phyloP scores from a whole-genome alignment of 30 jellyfish, hydroid and myxozoan species.

The Hydractinia symbiolongicarpus region DNA sequence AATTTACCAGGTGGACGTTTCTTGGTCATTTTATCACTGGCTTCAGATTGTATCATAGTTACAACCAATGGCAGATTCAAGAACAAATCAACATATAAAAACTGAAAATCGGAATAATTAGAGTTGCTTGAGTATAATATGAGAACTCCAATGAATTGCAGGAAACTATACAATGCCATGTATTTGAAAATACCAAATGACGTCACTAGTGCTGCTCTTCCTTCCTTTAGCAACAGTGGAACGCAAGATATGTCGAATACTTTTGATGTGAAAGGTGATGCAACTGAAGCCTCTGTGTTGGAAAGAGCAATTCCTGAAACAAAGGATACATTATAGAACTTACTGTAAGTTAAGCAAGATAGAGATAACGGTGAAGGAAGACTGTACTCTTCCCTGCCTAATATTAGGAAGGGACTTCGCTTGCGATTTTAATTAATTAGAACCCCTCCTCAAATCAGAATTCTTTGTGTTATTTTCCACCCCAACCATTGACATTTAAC shows the following conservation, averaged over 20 bases:
- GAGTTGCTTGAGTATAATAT: conserved; percentile 27
- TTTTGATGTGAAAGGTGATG: conserved; percentile 57
- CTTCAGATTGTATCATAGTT: conserved; percentile 27
- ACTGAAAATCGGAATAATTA: conserved; percentile 27
- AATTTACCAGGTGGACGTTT: conserved; percentile 51
- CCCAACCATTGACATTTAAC: no score
- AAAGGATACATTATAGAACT: neutral
- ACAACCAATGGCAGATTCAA: conserved; percentile 29
- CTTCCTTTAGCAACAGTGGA: conserved; percentile 39
- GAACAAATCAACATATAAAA: conserved; percentile 14
- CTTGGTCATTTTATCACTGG: conserved; percentile 9
- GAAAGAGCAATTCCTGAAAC: conserved; percentile 45
- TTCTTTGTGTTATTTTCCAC: no score
- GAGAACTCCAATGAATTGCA: conserved; percentile 37
- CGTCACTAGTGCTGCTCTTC: conserved; percentile 58
- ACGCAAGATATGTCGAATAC: conserved; percentile 45
- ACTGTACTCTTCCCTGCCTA: no score
- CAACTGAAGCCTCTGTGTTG: conserved; percentile 55
- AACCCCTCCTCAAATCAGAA: no score
- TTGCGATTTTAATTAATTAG: no score
- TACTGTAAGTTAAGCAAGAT: neutral
- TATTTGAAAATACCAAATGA: conserved; percentile 43
- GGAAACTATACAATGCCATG: conserved; percentile 43
- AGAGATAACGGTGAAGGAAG: no score
- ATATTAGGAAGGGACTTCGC: no score